These are phyloP conservation scores for human (Homo sapiens) DNA, from an alignment of 2,113 vertebrate species.

Conservation along the genomic window DNA sequence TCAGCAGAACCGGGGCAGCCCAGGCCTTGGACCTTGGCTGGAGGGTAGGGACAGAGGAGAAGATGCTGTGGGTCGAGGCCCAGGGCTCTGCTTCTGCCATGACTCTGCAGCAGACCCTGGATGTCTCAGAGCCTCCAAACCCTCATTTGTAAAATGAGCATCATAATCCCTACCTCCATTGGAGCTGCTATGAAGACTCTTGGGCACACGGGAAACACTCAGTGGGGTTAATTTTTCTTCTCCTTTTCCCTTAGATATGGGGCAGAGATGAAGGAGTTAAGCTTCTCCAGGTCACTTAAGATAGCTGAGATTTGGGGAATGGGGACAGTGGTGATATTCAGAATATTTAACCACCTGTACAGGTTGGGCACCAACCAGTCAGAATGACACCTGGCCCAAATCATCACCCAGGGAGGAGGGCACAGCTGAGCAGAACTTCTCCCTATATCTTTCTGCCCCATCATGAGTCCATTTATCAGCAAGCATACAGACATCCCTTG, in stretches of 20 bases:
- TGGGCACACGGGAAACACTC: background rate
- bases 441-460: background rate
- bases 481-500: background rate
- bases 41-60: background rate
- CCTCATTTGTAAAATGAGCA: background rate
- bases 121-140: background rate
- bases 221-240: background rate
- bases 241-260: background rate
- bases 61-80: background rate
- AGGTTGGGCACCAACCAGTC: background rate
- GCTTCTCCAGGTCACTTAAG: background rate
- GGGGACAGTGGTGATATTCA: background rate
- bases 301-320: background rate
- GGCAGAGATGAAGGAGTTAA: background rate
- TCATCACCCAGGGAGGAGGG: background rate
- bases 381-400: background rate
- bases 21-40: background rate
- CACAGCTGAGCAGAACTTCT: background rate
- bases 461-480: background rate
- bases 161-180: background rate
- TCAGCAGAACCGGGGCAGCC: background rate
- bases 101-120: background rate
- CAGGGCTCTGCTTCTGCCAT: background rate
- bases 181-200: background rate
- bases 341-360: background rate